Conservation (phyloP, 2,797 vertebrate genomes). For the Sebastes taczanowskii region DNA sequence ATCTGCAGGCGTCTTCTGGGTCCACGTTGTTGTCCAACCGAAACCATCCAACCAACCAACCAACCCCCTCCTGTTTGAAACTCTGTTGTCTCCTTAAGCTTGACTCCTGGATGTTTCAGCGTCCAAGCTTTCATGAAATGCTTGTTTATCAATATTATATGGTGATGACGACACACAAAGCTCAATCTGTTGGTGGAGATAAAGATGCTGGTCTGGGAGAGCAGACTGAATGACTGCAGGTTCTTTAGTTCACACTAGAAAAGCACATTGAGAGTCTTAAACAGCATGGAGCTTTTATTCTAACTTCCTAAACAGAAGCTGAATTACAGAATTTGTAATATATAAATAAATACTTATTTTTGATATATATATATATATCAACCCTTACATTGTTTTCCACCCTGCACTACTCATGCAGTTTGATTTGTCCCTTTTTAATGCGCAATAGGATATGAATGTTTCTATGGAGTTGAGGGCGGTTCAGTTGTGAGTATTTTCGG, state of each 20-base stretch:
- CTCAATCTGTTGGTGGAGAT: constrained; percentile 19
- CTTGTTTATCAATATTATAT: constrained; percentile 54
- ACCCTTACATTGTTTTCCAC: neutral
- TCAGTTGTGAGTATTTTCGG: neutral
- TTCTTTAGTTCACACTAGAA: neutral
- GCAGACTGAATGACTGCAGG: neutral
- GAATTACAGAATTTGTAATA: neutral
- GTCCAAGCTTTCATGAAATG: constrained; percentile 61
- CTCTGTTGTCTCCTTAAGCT: constrained; percentile 46
- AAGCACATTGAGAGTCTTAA: neutral
- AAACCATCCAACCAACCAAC: constrained; percentile 9
- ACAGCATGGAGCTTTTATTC: neutral
- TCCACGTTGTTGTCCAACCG: constrained; percentile 55
- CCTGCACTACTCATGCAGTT: neutral
- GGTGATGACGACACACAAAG: constrained; percentile 22
- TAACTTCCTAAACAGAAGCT: neutral
- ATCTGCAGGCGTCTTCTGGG: constrained; percentile 66
- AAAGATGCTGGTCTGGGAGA: neutral
- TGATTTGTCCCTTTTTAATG: neutral
- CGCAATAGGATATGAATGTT: neutral
- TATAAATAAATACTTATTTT: neutral
- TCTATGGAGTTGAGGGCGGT: neutral
- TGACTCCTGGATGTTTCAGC: constrained; percentile 46
- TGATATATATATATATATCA: too few species aligned
- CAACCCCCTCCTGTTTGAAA: constrained; percentile 19